Conservation (phyloP, 92 coral and sea anemone species). For the Ricordea florida region DNA sequence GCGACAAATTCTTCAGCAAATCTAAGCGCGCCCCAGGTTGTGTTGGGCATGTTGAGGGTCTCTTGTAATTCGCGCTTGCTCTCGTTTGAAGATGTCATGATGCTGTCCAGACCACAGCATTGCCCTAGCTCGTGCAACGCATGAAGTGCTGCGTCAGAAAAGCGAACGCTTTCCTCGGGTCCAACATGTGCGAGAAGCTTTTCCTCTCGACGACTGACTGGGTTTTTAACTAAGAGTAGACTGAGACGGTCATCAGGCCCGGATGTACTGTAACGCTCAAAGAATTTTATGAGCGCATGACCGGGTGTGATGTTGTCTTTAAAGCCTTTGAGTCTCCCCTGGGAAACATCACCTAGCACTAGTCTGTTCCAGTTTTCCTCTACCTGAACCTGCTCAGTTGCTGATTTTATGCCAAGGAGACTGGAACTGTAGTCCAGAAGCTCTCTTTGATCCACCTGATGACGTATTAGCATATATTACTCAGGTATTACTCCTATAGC, state of each 20-base stretch:
- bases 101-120: conserved; percentile 74
- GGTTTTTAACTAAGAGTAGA: not conserved
- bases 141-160: conserved; percentile 83
- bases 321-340: conserved; percentile 24
- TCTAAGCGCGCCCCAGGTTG: conserved; percentile 75
- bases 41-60: conserved; percentile 63
- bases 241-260: conserved; percentile 36
- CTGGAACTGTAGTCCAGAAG: not conserved
- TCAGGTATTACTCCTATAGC: too few relatives aligned
- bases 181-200: conserved; percentile 4
- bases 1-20: conserved; percentile 87
- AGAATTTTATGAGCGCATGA: conserved; percentile 53
- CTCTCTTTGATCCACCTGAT: too few relatives aligned
- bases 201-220: not conserved
- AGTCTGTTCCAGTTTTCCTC: conserved; percentile 5
- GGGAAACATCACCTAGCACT: conserved; percentile 15
- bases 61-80: conserved; percentile 64
- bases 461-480: too few relatives aligned
- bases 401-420: not conserved
- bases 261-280: conserved; percentile 53
- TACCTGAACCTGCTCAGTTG: not conserved
- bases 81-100: conserved; percentile 56
- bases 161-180: conserved; percentile 50
- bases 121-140: conserved; percentile 84
- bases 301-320: conserved; percentile 32